Evolutionary conservation across 2,113 vertebrate species (phyloP).

Genomic region (Crocuta crocuta): DNA sequence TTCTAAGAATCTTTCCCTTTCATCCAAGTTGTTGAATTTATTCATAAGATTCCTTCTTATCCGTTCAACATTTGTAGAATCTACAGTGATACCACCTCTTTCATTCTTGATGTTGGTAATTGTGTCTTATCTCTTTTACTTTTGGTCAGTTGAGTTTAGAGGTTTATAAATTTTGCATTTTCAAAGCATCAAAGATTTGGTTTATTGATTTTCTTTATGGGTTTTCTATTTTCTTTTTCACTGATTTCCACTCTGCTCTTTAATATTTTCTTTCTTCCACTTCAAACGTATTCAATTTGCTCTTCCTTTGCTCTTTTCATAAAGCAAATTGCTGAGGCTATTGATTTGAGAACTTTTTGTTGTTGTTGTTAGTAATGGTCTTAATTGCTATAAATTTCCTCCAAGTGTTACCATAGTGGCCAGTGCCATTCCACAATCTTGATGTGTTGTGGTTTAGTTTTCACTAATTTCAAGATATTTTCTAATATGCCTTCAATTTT

Average conservation of each 20-base stretch:
- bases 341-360: neutral
- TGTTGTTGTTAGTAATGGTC: neutral
- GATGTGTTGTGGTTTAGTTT: neutral
- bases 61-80: neutral
- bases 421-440: neutral
- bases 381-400: neutral
- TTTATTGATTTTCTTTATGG: neutral
- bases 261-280: too few species aligned
- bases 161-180: neutral
- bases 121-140: neutral
- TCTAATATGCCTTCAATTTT: neutral
- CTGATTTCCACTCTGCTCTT: too few species aligned
- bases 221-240: too few species aligned
- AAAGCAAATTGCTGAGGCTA: too few species aligned
- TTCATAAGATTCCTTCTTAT: neutral
- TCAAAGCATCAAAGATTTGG: neutral
- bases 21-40: neutral
- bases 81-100: neutral
- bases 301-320: too few species aligned
- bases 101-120: neutral
- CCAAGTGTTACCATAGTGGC: neutral
- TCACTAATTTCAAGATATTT: neutral
- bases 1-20: neutral
- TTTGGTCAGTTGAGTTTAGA: neutral
- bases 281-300: too few species aligned